Evolutionary conservation across 2,113 vertebrate species (phyloP).

Genomic region (Scolopax mira): DNA sequence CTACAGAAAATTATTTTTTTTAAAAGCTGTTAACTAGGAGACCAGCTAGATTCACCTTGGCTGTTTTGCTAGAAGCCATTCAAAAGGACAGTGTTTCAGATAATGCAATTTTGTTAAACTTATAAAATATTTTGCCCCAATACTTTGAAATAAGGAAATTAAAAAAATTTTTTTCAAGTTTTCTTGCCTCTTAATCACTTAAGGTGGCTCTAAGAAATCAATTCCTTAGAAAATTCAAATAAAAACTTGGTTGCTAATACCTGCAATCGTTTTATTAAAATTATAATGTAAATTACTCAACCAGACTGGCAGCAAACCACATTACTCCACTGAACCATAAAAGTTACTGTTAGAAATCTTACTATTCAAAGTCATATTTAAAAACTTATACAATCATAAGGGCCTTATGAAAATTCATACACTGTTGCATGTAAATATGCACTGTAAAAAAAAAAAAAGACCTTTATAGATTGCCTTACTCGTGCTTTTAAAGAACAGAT

Average conservation of each 20-base stretch:
- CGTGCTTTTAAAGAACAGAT: slow-evolving; percentile 92
- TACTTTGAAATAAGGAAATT: neutral
- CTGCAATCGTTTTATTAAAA: neutral
- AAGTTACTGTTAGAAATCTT: neutral
- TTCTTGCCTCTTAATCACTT: neutral
- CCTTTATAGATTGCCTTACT: slow-evolving; percentile 73
- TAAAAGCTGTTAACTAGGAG: neutral
- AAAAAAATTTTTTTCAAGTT: neutral
- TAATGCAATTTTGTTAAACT: neutral
- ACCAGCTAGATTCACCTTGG: neutral
- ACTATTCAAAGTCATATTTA: neutral
- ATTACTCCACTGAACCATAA: neutral
- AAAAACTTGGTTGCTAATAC: neutral
- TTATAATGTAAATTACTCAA: neutral
- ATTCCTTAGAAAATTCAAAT: neutral
- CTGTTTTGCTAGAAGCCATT: neutral
- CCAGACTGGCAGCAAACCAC: neutral
- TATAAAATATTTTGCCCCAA: neutral
- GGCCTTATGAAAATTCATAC: neutral
- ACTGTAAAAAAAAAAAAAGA: neutral
- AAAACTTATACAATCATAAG: neutral
- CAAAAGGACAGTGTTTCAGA: neutral
- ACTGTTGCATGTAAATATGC: neutral
- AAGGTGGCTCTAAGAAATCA: neutral
- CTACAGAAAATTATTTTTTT: neutral